Evolutionary conservation across 2,797 vertebrate species (phyloP), one percentile per base, ranked within the genome.

Genomic region (Epinephelus coioides): DNA sequence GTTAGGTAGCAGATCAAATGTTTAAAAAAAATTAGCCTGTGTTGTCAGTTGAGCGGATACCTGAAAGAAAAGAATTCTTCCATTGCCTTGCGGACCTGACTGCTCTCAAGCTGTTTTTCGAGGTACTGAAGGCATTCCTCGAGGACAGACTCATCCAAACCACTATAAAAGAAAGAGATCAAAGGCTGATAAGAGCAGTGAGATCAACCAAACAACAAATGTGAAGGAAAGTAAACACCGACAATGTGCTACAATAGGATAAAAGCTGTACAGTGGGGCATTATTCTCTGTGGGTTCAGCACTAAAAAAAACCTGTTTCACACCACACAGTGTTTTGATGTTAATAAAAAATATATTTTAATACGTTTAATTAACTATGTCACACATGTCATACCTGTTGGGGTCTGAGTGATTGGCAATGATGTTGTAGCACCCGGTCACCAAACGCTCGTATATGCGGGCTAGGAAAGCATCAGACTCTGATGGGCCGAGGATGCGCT

Each of bases 21-120:
- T 61, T 34, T 15, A 73, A 15, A 25, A 21, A 21, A 47, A 40
- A 27, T 21, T 12, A 56, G 6, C 7, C 1, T 25, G 51, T 38
- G 1, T 56, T 15, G 46, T 25, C 9, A 54, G 17, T 23, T 50
- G 9, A 64, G 12, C 2, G 27, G 4, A 73, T 94, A 99, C 98
- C 98, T 97, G 89, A 98, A 98, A 1, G 98, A 98, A 75, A 99
- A 99, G 94, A 99, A 99, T 76, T 99, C 98, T 81, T 99, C 98
- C 98, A 99, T 99, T 73, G 98, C 98, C 94, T 98, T 99, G 62
- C 98, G 96, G 63, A 98, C 97, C 89, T 97, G 97, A 93, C 94
- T 97, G 93, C 96, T 99, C 89, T 99, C 98, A 76, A 99, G 95
- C 53, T 99, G 98, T 62, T 98, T 99, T 90, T 99, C 98, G 83